Base-by-base conservation (phyloP, 2,113 vertebrate genomes). In the Ictalurus furcatus region DNA sequence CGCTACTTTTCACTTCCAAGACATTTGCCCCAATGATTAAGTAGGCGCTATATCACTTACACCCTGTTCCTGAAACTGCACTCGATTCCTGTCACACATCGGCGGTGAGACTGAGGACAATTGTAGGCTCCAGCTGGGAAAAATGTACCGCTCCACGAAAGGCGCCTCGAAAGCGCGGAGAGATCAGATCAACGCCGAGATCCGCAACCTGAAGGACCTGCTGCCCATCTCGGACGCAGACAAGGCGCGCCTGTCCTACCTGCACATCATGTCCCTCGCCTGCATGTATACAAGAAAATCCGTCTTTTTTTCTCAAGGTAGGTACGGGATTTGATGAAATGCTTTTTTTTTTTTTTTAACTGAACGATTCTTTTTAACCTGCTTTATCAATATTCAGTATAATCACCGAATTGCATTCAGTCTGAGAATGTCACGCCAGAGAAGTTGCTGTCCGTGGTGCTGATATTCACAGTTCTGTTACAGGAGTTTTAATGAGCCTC, bases 151-250 rank as follows among this genome's bases (percentile, higher is more conserved):
- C 91, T 98, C 97, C 86, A 98, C 97, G 88, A 98, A 98, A 94
- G 97, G 97, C 90, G 97, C 97, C 11, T 98, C 97, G 83, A 98
- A 98, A 95, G 97, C 97, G 92, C 96, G 97, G 90, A 95, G 97
- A 90, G 97, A 98, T 94, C 97, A 98, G 94, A 98, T 98, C 96
- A 98, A 98, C 94, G 96, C 96, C 2, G 97, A 98, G 95, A 98
- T 98, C 93, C 96, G 97, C 85, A 96, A 95, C 91, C 96, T 98
- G 87, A 97, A 97, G 92, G 97, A 98, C 93, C 95, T 98, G 94
- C 96, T 98, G 93, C 97, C 97, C 37, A 96, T 98, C 85, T 95
- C 97, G 19, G 97, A 98, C 23, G 94, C 96, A 4, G 97, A 98
- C 92, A 98, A 98, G 91, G 97, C 97, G 56, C 96, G 97, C 58